Percentiles rank a stretch among this genome's conserved stretches.
Conservation (phyloP, 2,888 invertebrate species). For the Labia minor region DNA sequence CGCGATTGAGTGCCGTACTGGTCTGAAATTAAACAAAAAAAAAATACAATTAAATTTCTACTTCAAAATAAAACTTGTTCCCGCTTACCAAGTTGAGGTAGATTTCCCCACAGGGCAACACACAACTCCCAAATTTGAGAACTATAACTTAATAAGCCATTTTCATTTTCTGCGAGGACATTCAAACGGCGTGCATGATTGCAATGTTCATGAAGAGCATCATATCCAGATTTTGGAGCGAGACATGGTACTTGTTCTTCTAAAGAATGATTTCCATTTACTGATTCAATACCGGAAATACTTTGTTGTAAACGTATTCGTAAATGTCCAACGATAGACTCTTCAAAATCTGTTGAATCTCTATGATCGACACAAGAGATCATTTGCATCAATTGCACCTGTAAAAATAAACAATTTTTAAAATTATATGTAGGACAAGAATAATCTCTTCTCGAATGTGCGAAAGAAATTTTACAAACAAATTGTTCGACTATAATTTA, state of each 20-base stretch:
- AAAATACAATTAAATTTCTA: no score
- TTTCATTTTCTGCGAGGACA: slow-evolving; percentile 25
- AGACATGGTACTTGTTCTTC: slow-evolving; percentile 40
- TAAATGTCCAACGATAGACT: slow-evolving; percentile 51
- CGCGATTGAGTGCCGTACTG: no score
- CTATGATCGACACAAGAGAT: slow-evolving; percentile 27
- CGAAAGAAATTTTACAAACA: no score
- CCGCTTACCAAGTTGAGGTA: slow-evolving; percentile 42
- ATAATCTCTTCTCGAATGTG: no score
- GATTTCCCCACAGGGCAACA: slow-evolving; percentile 74
- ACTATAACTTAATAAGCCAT: slow-evolving; percentile 37
- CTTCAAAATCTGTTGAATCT: slow-evolving; percentile 33
- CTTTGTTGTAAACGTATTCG: slow-evolving; percentile 53
- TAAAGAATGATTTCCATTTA: neutral
- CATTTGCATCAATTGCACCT: slow-evolving; percentile 36
- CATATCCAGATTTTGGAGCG: slow-evolving; percentile 35
- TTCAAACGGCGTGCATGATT: slow-evolving; percentile 38
- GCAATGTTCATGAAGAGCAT: slow-evolving; percentile 47
- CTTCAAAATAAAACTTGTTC: no score
- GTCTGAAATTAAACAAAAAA: no score
- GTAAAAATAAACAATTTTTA: no score
- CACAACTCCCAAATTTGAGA: slow-evolving; percentile 61
- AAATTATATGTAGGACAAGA: no score
- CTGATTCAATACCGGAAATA: slow-evolving; percentile 36
- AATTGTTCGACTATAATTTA: no score